phyloP scores from a whole-genome alignment of 1,140 invertebrate genomes.

The Drosophila nebulosa region DNA sequence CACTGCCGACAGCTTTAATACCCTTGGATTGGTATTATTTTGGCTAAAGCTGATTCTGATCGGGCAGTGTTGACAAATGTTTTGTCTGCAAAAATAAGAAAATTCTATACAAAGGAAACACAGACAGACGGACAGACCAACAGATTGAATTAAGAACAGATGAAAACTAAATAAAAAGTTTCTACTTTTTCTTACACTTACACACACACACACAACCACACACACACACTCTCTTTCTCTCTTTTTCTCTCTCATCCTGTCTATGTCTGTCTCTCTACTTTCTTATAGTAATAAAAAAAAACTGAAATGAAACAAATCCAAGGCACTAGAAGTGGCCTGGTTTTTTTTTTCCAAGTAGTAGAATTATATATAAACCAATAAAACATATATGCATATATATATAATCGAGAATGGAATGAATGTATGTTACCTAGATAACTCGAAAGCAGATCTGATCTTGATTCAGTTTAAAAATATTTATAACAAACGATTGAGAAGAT shows the following conservation, averaged over 20 bases:
- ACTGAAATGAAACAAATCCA: conserved; percentile 30
- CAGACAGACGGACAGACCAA: too few species aligned
- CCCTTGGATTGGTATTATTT: too few species aligned
- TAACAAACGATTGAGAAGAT: background rate
- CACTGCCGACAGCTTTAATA: too few species aligned
- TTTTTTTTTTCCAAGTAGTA: conserved; percentile 60
- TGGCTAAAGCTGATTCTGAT: too few species aligned
- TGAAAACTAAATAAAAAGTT: conserved; percentile 1
- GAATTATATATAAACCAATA: conserved; percentile 37
- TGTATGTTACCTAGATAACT: too few species aligned
- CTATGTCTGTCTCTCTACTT: background rate
- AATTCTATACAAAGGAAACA: too few species aligned
- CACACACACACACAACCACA: too few species aligned
- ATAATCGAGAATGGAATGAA: background rate
- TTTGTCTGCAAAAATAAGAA: too few species aligned
- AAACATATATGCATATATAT: background rate
- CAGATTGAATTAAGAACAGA: conserved; percentile 13
- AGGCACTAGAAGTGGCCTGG: conserved; percentile 61
- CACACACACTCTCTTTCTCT: background rate
- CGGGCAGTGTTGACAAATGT: too few species aligned
- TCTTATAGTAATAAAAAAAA: background rate
- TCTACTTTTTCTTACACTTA: background rate
- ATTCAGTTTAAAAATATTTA: background rate
- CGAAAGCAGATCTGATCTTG: background rate
- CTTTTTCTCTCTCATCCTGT: background rate